A percentile compares a stretch with the other conserved stretches of the same genome.
phyloP scores from a whole-genome alignment of 2,888 invertebrate species.

The Pyrrhosoma nymphula region DNA sequence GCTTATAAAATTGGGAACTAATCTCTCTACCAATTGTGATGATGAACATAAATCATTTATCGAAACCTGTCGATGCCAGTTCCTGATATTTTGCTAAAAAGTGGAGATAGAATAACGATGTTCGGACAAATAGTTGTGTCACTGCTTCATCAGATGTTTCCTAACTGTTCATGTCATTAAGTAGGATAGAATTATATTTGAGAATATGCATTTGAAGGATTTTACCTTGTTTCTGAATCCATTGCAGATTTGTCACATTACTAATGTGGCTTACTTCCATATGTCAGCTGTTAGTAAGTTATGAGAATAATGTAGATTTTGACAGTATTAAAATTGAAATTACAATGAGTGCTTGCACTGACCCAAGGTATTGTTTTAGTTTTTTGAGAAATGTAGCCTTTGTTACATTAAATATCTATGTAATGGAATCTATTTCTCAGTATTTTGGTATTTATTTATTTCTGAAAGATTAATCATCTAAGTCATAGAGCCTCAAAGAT shows the following conservation, averaged over 20 bases:
- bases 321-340: slow-evolving; percentile 26
- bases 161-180: not conserved
- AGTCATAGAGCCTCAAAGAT: not conserved
- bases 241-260: slow-evolving; percentile 7
- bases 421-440: slow-evolving; percentile 31
- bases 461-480: not conserved
- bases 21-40: not conserved
- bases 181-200: slow-evolving; percentile 6
- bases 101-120: not conserved
- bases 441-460: slow-evolving; percentile 15
- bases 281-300: slow-evolving; percentile 8
- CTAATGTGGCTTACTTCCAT: not conserved
- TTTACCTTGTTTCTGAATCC: not conserved
- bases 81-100: not conserved
- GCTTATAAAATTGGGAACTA: not conserved
- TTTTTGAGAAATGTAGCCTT: not conserved
- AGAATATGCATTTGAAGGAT: slow-evolving; percentile 4
- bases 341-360: not conserved
- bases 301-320: not conserved
- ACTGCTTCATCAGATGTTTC: not conserved
- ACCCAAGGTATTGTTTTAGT: slow-evolving; percentile 6
- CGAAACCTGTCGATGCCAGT: not conserved
- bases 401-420: not conserved
- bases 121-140: not conserved
- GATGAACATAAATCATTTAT: not conserved